Evolutionary conservation across 2,797 vertebrate species (phyloP), one percentile per base, ranked within the genome.

Genomic region (Lophura swinhoii): DNA sequence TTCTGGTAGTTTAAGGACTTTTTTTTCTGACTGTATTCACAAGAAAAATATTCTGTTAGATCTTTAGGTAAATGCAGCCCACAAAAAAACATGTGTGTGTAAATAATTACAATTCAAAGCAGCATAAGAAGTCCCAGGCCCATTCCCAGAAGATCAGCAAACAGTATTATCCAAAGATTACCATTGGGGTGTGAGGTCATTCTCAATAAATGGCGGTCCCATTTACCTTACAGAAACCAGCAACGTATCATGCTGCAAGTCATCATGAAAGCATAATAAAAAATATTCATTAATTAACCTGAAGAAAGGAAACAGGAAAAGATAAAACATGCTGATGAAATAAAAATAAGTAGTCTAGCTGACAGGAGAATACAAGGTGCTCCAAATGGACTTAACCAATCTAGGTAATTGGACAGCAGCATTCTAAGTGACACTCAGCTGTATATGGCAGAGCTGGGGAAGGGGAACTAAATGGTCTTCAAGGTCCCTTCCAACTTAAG

Each of bases 51-150:
- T 23, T 15, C 46, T 78, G 33, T 53, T 85, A 84, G 79, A 62
- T 59, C 29, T 72, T 84, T 39, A 79, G 70, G 84, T 81, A 90
- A 94, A 96, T 69, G 69, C 26, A 92, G 85, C 74, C 91, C 73
- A 88, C 2, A 8, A 88, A 84, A 88, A 87, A 90, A 43, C 43
- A 5, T 92, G 88, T 59, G 87, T 59, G 90, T 86, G 73, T 84
- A 94, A 96, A 90, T 91, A 87, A 87, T 92, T 89, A 72, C 58
- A 67, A 85, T 89, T 95, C 92, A 79, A 94, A 95, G 62, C 70
- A 71, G n/a, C 60, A 76, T 94, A 84, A 95, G 94, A 85, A 87
- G 74, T 84, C 90, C 94, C 93, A 93, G 87, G 78, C 24, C 41
- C 63, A 51, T 79, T 91, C 91, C 56, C 69, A 72, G 23, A 60